Conservation (phyloP, 2,888 invertebrate species). For the Creontiades dilutus region DNA sequence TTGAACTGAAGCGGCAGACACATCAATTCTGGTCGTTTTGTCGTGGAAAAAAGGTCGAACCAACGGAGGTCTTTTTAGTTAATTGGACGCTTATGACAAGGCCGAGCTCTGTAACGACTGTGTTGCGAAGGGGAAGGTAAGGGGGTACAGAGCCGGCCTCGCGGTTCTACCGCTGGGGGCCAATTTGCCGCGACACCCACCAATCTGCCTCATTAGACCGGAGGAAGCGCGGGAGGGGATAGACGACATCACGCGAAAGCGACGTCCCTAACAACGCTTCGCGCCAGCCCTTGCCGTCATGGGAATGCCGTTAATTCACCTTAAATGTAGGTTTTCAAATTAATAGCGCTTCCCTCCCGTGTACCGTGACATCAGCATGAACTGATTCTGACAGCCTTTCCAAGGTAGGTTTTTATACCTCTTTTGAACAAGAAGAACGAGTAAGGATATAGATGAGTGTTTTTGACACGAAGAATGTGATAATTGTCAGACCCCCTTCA, state of each 20-base stretch:
- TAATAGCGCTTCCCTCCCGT: constrained; percentile 38
- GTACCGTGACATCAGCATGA: constrained; percentile 53
- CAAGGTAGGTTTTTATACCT: not conserved
- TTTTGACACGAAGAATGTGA: not conserved
- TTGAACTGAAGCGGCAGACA: no score
- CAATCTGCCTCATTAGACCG: constrained; percentile 67
- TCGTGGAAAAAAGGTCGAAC: not conserved
- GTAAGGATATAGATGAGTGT: not conserved
- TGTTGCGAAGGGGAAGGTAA: not conserved
- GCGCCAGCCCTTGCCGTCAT: constrained; percentile 24
- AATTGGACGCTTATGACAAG: constrained; percentile 44
- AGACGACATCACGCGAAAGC: constrained; percentile 69
- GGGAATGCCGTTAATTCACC: constrained; percentile 64
- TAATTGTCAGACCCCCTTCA: no score
- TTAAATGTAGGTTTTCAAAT: constrained; percentile 62
- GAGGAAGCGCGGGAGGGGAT: constrained; percentile 40
- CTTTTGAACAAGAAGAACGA: not conserved
- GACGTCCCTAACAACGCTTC: constrained; percentile 33
- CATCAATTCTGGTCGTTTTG: not conserved
- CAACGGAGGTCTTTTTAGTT: constrained; percentile 46
- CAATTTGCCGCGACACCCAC: constrained; percentile 71
- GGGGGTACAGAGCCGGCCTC: constrained; percentile 7
- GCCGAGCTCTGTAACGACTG: not conserved
- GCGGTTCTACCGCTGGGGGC: constrained; percentile 56
- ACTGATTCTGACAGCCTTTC: constrained; percentile 47